Base-by-base conservation (phyloP, 1,140 invertebrate species). In the Brachionus koreanus region DNA sequence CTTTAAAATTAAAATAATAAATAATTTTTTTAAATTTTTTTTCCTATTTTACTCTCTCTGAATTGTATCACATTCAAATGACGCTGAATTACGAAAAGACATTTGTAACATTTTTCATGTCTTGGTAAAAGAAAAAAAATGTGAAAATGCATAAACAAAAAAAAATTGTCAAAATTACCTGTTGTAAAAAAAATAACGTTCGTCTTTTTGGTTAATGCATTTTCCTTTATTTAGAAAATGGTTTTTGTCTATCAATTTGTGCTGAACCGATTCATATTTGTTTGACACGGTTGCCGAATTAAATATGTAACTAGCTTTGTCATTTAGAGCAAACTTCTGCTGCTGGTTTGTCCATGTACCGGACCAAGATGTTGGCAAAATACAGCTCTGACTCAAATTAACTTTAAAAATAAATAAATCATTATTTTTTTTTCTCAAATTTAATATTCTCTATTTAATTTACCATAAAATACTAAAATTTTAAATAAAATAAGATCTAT, bases 1-100 rank as follows among this genome's bases (percentile, higher is more conserved):
- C 69, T 74, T 35, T 39, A 16, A 67, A 37, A n/a, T 33, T 7
- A 67, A 5, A 16, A 16, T 5, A 19, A 61, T 61, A 61, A 16
- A 16, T 61, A 29, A 72, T 19, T 42, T 72, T 25, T 43, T 67
- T 67, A 13, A n/a, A 72, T 10, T 74, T 43, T 46, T 29, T 25
- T 74, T 29, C 23, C n/a, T 42, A 43, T 46, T 6, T 74, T 74
- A 74, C 76, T 79, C 25, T 57, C 49, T 57, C 76, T 57, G 46
- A 33, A 79, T 65, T 79, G 76, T 9, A 79, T 37, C 13, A 79
- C 76, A 65, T 79, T 79, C 5, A 42, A 65, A 37, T 79, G 76
- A n/a, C 61, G 19, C 33, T 79, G 49, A 23, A 79, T 79, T 16
- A 79, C 35, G 42, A 79, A 79, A 1, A 79, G n/a, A 19, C 76